Conservation (phyloP, 2,888 invertebrate genomes). For the Microctonus brassicae region DNA sequence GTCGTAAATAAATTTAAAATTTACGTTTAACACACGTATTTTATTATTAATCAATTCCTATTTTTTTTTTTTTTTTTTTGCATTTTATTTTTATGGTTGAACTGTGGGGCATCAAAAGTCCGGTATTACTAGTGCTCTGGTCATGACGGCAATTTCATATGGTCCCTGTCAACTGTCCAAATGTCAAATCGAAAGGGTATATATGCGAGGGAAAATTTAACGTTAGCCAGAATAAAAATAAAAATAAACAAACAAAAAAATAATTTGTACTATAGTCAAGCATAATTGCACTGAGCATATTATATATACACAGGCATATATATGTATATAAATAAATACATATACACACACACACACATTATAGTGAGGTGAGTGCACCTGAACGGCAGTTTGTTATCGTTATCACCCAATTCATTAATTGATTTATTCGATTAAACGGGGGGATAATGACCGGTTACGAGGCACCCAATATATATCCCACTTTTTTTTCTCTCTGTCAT, state of each 20-base stretch:
- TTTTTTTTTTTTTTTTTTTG: neutral
- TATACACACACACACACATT: neutral
- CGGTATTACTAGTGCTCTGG: slow-evolving; percentile 15
- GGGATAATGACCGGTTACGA: slow-evolving; percentile 53
- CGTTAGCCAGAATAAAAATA: slow-evolving; percentile 4
- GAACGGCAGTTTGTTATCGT: slow-evolving; percentile 42
- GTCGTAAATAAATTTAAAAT: neutral
- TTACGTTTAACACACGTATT: neutral
- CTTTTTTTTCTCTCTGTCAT: slow-evolving; percentile 32
- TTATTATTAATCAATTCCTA: neutral
- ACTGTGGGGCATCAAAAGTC: neutral
- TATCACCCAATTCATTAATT: slow-evolving; percentile 57
- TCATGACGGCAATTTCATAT: slow-evolving; percentile 27
- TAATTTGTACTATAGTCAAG: neutral
- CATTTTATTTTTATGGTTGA: neutral
- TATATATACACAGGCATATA: neutral
- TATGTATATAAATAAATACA: neutral
- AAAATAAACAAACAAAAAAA: neutral
- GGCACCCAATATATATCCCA: slow-evolving; percentile 37
- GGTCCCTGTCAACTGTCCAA: slow-evolving; percentile 20
- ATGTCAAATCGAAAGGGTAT: slow-evolving; percentile 16
- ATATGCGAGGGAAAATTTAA: neutral
- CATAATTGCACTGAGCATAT: neutral
- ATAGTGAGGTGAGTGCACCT: neutral
- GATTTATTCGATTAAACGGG: slow-evolving; percentile 63